phyloP scores from a whole-genome alignment of 2,113 vertebrate genomes.

The Electrona antarctica region DNA sequence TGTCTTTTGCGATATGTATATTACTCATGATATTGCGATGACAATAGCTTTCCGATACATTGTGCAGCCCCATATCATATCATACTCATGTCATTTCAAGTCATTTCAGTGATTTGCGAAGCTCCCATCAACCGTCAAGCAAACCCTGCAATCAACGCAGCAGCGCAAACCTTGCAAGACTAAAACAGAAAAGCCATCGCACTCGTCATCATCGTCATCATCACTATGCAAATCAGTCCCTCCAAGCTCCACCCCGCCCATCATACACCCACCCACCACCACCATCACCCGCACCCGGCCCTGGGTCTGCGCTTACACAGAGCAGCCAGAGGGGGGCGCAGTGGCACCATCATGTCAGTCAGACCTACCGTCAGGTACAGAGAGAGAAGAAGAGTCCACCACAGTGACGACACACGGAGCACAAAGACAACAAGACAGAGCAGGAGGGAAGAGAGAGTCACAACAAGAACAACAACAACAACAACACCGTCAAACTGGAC shows the following conservation, averaged over 20 bases:
- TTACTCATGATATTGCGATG: too few species aligned
- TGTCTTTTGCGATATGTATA: too few species aligned
- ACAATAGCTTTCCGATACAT: too few species aligned
- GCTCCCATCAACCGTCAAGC: constrained; percentile 78
- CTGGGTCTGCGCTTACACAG: constrained; percentile 76
- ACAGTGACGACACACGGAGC: constrained; percentile 84
- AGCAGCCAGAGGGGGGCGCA: constrained; percentile 77
- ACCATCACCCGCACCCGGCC: constrained; percentile 35
- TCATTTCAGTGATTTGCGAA: constrained; percentile 75
- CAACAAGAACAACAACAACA: too few species aligned
- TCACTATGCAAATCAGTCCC: constrained; percentile 66
- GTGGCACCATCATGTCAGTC: constrained; percentile 73
- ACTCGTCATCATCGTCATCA: constrained; percentile 55
- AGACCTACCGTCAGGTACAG: constrained; percentile 82
- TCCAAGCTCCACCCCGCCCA: constrained; percentile 58
- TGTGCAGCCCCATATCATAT: too few species aligned
- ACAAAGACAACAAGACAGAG: constrained; percentile 79
- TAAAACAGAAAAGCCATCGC: constrained; percentile 73
- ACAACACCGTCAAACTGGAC: constrained; percentile 53
- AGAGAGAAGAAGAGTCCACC: constrained; percentile 66
- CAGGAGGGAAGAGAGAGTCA: too few species aligned
- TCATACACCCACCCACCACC: constrained; percentile 27
- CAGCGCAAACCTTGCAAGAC: constrained; percentile 79
- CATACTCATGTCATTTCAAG: too few species aligned
- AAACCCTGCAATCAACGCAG: constrained; percentile 61